Conservation (phyloP, 2,113 vertebrate genomes). For the Lathamus discolor region DNA sequence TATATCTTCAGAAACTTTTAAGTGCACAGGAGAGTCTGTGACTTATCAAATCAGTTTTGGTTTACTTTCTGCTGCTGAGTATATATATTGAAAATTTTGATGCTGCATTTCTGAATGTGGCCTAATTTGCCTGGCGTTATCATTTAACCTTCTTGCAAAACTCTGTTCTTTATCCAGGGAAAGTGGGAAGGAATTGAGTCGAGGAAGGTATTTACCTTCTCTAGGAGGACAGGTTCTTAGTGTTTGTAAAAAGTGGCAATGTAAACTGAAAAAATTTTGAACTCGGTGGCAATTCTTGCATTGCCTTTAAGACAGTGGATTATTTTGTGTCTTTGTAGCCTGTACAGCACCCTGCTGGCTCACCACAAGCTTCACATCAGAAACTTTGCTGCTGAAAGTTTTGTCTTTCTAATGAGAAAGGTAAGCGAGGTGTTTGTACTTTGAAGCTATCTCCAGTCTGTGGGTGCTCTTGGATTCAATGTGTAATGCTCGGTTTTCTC, state of each 20-base stretch:
- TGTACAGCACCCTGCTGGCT: slow-evolving; percentile 91
- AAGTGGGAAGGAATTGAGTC: background rate
- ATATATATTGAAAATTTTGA: background rate
- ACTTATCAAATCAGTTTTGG: background rate
- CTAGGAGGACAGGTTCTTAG: background rate
- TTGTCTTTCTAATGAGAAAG: slow-evolving; percentile 98
- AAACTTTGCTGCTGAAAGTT: slow-evolving; percentile 97
- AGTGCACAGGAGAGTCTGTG: background rate
- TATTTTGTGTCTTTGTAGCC: slow-evolving; percentile 70
- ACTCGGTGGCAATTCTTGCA: background rate
- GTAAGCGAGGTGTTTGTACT: slow-evolving; percentile 66
- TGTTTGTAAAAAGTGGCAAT: background rate
- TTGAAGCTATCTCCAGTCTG: background rate
- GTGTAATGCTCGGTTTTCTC: background rate
- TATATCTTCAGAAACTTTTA: background rate
- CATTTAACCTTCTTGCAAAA: background rate
- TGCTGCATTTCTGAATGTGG: background rate
- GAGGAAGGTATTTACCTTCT: background rate
- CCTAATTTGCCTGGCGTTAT: background rate
- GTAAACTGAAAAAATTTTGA: background rate
- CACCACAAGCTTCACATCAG: slow-evolving; percentile 95
- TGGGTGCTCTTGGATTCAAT: background rate
- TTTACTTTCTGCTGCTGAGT: background rate
- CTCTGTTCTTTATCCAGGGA: background rate
- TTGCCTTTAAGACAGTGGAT: background rate